phyloP scores from a whole-genome alignment of 2,888 invertebrate genomes.

The Andrena flavipes region DNA sequence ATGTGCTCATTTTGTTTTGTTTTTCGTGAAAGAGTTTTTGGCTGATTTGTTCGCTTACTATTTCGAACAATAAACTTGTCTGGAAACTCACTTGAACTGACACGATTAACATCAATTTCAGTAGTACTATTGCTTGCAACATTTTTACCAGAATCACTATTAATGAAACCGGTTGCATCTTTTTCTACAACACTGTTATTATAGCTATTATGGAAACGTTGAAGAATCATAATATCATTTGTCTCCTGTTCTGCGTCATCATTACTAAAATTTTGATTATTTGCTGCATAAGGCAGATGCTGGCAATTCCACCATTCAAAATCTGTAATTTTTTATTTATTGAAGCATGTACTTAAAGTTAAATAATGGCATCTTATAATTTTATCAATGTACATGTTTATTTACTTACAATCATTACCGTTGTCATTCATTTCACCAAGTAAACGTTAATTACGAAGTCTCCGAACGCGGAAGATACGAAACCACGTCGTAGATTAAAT shows the following conservation, averaged over 20 bases:
- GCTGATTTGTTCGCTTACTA: background rate
- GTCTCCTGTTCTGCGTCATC: background rate
- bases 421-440: background rate
- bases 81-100: background rate
- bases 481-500: too few species aligned
- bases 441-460: background rate
- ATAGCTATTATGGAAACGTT: background rate
- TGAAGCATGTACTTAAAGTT: background rate
- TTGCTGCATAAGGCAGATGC: background rate
- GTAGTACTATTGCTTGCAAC: background rate
- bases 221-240: background rate
- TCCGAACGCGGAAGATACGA: background rate
- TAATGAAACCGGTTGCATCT: background rate
- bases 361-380: background rate
- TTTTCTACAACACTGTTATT: background rate
- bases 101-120: too few species aligned
- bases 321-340: background rate
- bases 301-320: background rate
- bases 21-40: background rate
- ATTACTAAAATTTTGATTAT: background rate
- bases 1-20: background rate
- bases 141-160: background rate
- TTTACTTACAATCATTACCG: background rate
- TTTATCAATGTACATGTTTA: background rate
- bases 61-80: background rate